These are phyloP conservation scores for Drosophila seguyi DNA, from an alignment of 1,140 invertebrate species.

Conservation along the genomic window DNA sequence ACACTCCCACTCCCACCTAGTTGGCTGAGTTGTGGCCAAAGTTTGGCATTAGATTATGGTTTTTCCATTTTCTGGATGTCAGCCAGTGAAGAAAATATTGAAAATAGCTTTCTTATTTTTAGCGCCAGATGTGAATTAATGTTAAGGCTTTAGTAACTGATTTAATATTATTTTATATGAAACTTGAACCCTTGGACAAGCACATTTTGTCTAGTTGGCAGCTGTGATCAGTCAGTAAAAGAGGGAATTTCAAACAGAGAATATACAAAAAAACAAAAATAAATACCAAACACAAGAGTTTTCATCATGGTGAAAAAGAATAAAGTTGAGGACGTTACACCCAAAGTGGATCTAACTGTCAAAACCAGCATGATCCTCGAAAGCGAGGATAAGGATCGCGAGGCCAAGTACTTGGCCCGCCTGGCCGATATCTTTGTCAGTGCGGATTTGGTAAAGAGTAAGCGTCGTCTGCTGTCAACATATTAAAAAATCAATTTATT, in stretches of 20 bases:
- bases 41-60: slow-evolving; percentile 51
- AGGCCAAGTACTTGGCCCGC: slow-evolving; percentile 17
- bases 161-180: no score
- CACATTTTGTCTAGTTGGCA: neutral
- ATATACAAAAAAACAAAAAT: neutral
- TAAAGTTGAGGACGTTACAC: rapidly evolving
- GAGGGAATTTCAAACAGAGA: no score
- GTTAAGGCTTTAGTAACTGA: neutral
- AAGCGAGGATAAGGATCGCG: slow-evolving; percentile 20
- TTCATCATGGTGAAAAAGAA: slow-evolving; percentile 3
- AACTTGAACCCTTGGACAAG: no score
- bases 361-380: slow-evolving; percentile 9
- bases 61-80: slow-evolving; percentile 31
- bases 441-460: slow-evolving; percentile 41
- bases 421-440: slow-evolving; percentile 42
- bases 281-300: neutral
- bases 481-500: neutral
- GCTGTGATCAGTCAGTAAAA: neutral
- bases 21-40: slow-evolving; percentile 44
- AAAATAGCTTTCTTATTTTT: neutral
- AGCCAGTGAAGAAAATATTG: slow-evolving; percentile 30
- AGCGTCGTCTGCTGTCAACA: neutral
- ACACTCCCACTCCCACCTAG: slow-evolving; percentile 31
- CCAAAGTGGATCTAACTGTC: neutral
- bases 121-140: neutral